Conservation (phyloP, 1,140 invertebrate genomes). For the Polypedilum vanderplanki region DNA sequence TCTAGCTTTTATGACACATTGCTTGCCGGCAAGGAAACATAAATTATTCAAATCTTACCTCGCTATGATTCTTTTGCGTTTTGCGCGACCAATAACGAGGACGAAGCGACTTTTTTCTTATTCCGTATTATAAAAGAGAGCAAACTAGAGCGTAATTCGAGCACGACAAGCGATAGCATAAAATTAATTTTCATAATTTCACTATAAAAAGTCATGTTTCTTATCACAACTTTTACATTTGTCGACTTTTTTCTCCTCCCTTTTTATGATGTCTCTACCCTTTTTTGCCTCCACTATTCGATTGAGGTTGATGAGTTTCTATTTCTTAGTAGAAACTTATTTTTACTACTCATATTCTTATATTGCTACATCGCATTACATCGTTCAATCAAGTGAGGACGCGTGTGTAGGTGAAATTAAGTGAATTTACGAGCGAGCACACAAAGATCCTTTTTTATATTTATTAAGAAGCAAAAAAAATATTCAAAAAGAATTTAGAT, state of each 20-base stretch:
- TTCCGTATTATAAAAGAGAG: neutral
- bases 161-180: conserved; percentile 12
- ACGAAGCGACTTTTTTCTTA: neutral
- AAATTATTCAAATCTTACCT: neutral
- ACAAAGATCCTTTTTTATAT: neutral
- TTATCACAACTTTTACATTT: conserved; percentile 14
- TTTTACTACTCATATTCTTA: neutral
- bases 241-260: neutral
- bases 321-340: neutral
- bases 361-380: neutral
- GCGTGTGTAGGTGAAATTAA: conserved; percentile 20
- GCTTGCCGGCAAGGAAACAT: neutral
- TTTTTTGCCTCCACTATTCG: neutral
- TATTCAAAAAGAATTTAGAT: too few species aligned
- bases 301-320: conserved; percentile 21
- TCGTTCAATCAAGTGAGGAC: conserved; percentile 1
- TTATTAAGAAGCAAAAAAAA: too few species aligned
- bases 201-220: conserved; percentile 27
- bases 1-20: too few species aligned
- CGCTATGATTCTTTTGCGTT: neutral
- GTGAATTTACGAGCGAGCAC: neutral
- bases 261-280: neutral
- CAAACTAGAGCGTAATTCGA: neutral
- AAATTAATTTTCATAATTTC: conserved; percentile 29
- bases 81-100: conserved; percentile 8